Conservation (phyloP, 2,888 invertebrate genomes). For the Drosophila pseudotakahashii region DNA sequence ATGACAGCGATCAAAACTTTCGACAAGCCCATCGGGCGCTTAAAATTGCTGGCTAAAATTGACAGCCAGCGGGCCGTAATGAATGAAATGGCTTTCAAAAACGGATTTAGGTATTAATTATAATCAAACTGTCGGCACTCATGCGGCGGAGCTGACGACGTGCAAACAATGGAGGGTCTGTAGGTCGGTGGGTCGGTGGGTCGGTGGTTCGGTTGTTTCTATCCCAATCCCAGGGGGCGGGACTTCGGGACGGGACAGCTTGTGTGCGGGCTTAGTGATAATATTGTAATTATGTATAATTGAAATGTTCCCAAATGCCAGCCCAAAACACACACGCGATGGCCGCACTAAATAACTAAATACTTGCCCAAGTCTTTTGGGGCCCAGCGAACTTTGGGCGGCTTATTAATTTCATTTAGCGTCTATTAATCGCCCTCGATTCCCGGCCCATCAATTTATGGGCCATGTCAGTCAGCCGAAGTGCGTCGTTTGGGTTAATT, state of each 20-base stretch:
- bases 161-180: conserved; percentile 25
- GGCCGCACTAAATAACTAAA: conserved; percentile 5
- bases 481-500: conserved; percentile 2
- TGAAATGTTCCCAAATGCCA: conserved; percentile 62
- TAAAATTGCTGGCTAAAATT: conserved; percentile 6
- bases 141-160: conserved; percentile 18
- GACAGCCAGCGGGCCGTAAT: conserved; percentile 22
- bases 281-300: conserved; percentile 67
- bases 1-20: conserved; percentile 15
- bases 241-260: background rate
- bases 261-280: conserved; percentile 50
- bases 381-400: conserved; percentile 57
- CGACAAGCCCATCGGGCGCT: conserved; percentile 8
- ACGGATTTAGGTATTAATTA: conserved; percentile 68
- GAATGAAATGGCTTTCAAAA: conserved; percentile 44
- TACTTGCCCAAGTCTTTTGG: conserved; percentile 21
- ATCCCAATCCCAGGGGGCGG: no score
- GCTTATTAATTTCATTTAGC: conserved; percentile 73
- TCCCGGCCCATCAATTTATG: conserved; percentile 6
- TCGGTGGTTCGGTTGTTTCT: no score
- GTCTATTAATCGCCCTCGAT: conserved; percentile 51
- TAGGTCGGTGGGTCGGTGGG: background rate
- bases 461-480: conserved; percentile 1
- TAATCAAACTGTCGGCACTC: conserved; percentile 63
- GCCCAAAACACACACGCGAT: conserved; percentile 21